Conservation (phyloP, 2,888 invertebrate species). For the Melanostoma mellinum region DNA sequence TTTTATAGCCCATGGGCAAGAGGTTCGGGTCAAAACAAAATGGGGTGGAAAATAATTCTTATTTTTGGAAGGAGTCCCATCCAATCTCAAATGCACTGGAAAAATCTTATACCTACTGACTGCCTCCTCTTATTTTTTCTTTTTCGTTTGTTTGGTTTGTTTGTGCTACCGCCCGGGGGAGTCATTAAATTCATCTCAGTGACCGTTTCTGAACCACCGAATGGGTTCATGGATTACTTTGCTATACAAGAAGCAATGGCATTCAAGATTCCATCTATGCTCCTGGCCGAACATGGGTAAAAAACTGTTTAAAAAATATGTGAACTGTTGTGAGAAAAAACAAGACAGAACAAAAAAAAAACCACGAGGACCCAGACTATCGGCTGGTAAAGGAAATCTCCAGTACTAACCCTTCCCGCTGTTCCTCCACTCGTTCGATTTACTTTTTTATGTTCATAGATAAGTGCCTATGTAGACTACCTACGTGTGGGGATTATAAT, state of each 20-base stretch:
- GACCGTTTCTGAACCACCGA: conserved; percentile 54
- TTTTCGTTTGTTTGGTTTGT: neutral
- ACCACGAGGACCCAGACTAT: conserved; percentile 10
- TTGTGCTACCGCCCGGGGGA: conserved; percentile 53
- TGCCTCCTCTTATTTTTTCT: neutral
- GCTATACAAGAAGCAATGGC: neutral
- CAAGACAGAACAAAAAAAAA: conserved; percentile 39
- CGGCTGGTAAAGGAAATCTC: neutral
- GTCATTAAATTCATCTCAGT: conserved; percentile 70
- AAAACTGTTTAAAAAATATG: conserved; percentile 29
- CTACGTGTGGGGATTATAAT: conserved; percentile 42
- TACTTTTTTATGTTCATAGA: conserved; percentile 24
- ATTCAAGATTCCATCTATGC: conserved; percentile 36
- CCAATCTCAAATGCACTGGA: conserved; percentile 34
- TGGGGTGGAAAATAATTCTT: conserved; percentile 68
- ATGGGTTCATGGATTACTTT: conserved; percentile 31
- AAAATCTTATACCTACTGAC: conserved; percentile 21
- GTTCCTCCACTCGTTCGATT: neutral
- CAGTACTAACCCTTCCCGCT: conserved; percentile 20
- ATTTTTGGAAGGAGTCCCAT: conserved; percentile 7
- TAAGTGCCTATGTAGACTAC: conserved; percentile 24
- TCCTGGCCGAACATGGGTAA: conserved; percentile 21
- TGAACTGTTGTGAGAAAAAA: conserved; percentile 8
- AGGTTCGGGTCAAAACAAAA: conserved; percentile 57
- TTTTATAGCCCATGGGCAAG: conserved; percentile 48